Base-by-base conservation (phyloP, 2,113 vertebrate species). In the Charadrius vociferus region DNA sequence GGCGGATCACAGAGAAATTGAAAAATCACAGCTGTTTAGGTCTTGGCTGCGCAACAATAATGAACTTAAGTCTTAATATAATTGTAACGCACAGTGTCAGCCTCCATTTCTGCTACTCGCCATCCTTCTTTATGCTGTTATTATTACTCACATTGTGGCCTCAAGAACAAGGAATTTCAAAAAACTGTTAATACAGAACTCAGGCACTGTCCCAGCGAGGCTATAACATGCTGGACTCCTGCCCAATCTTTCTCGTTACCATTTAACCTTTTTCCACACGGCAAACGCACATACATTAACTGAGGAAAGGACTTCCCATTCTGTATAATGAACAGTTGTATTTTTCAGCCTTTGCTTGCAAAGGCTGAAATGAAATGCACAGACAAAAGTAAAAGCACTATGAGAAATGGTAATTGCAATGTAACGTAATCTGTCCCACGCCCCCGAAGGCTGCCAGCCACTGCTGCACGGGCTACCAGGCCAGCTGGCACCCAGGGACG, bases 21-120 rank as follows among this genome's bases (percentile, higher is more conserved):
- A 58, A 52, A 73, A 68, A 53, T 78, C 41, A 45, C 47, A 73
- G 30, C 12, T 15, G 14, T 67, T 81, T 10, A 41, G 16, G n/a
- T 41, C 50, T 74, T 73, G 66, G 53, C 29, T 29, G 58, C 41
- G 39, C 16, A 71, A 39, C 15, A 62, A 47, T 47, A 72, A 81
- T 22, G 41, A 95, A 41, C 24, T 66, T 18, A 17, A 17, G 14
- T 36, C 47, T 78, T 37, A 58, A 62, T 10, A 7, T 1, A 14
- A n/a, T 4, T 0, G 4, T 14, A 68, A 50, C 0, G 5, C 0
- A 1, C 61, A 32, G 47, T 5, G 20, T 49, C 11, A 4, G 39
- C 66, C 27, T 68, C 47, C 23, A 4, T 56, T 62, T 55, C 72
- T 83, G 66, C 79, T 61, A 10, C 32, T 62, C 3, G 0, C 34